Conservation (phyloP, 2,797 vertebrate species). For the Typhlichthys eigenmanni region DNA sequence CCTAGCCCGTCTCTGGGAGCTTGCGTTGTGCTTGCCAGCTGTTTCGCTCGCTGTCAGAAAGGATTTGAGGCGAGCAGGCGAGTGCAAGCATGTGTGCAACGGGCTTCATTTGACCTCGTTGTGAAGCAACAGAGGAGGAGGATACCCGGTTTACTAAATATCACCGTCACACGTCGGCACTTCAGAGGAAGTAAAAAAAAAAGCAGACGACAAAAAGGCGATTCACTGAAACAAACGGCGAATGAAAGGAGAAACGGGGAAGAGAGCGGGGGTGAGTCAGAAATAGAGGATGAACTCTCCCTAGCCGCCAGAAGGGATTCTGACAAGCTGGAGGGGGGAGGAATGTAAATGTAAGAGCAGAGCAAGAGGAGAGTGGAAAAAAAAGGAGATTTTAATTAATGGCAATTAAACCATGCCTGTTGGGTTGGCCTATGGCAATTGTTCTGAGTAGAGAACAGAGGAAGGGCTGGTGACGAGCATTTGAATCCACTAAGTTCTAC, state of each 20-base stretch:
- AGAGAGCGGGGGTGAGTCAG: constrained; percentile 56
- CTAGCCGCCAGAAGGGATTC: constrained; percentile 99
- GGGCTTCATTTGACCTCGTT: constrained; percentile 99
- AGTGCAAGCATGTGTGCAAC: constrained; percentile 95
- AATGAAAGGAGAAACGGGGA: constrained; percentile 71
- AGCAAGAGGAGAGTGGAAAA: constrained; percentile 95
- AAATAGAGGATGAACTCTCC: constrained; percentile 80
- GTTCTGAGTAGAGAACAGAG: constrained; percentile 96
- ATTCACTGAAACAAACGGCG: constrained; percentile 84
- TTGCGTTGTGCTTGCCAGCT: constrained; percentile 90
- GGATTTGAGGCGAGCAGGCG: constrained; percentile 91
- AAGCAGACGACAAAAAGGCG: constrained; percentile 80
- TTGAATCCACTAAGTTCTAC: constrained; percentile 99
- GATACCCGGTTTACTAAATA: constrained; percentile 97
- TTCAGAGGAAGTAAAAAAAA: constrained; percentile 90
- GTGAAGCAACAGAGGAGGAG: constrained; percentile 97
- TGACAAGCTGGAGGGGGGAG: constrained; percentile 83
- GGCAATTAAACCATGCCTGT: constrained; percentile 99
- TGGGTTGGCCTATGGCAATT: constrained; percentile 99
- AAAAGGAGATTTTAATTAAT: constrained; percentile 99
- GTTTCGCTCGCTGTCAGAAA: constrained; percentile 97
- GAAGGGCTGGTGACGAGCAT: constrained; percentile 99
- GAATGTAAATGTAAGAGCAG: constrained; percentile 87
- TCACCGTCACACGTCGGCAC: constrained; percentile 89
- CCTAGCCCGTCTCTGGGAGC: constrained; percentile 83